phyloP scores from a whole-genome alignment of 1,140 invertebrate species.

The Potamilus streckersoni region DNA sequence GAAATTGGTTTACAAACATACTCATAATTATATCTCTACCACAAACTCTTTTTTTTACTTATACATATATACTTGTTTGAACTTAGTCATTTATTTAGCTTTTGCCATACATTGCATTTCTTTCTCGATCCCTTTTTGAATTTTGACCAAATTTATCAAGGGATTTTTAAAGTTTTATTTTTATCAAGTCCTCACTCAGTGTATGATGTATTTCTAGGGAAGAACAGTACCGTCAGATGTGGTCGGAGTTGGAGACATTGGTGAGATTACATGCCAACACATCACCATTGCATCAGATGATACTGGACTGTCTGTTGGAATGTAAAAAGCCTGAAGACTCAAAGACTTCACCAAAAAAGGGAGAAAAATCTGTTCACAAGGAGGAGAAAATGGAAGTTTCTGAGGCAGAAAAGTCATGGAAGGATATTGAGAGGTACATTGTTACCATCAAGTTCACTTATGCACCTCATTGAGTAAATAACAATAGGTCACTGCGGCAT shows the following conservation, averaged over 20 bases:
- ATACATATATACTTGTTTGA: neutral
- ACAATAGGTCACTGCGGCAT: too few relatives aligned
- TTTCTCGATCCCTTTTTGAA: too few relatives aligned
- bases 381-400: conserved; percentile 72
- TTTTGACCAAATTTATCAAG: neutral
- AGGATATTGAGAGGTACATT: conserved; percentile 73
- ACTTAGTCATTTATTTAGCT: neutral
- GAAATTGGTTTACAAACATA: too few relatives aligned
- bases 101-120: neutral
- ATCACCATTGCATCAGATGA: conserved; percentile 78
- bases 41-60: neutral
- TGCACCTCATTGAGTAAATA: too few relatives aligned
- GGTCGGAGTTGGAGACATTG: conserved; percentile 88
- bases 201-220: conserved; percentile 71
- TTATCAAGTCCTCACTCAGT: neutral
- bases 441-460: too few relatives aligned
- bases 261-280: conserved; percentile 80
- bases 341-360: conserved; percentile 61
- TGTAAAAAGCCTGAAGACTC: conserved; percentile 72
- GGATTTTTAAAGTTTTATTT: neutral
- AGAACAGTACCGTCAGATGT: conserved; percentile 91
- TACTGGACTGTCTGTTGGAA: conserved; percentile 87
- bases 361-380: conserved; percentile 61
- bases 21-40: too few relatives aligned
- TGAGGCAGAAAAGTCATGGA: conserved; percentile 74